Base-by-base conservation (phyloP, 2,888 invertebrate species). In the Metellina segmentata region DNA sequence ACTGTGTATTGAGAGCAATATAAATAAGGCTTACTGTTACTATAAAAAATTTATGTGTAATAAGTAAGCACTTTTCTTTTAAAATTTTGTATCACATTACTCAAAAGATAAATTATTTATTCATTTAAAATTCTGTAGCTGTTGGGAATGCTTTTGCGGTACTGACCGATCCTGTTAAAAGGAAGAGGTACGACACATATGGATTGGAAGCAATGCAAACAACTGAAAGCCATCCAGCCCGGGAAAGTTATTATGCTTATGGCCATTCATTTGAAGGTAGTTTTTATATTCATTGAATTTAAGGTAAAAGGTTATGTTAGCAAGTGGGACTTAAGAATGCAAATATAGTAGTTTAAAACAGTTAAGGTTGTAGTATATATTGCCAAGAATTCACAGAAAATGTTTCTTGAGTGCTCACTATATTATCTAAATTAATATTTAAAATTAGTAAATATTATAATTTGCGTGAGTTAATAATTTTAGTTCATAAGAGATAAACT, bases 131-230 rank as follows among this genome's bases (percentile, higher is more conserved):
- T 34, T 34, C 34, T 34, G 4, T 81, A 97, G 97, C 97, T 94
- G 96, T 98, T 94, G 99, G 99, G 88, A 99, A 99, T 96, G 99
- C 99, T 0, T 99, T 98, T 20, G 98, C 98, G 0, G 97, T 99
- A 9, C 95, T 99, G 51, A 98, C 98, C 2, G 99, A 99, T 95
- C 95, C 97, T 0, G 98, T 98, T 94, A 99, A 99, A 95, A 96
- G 99, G 83, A 98, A 98, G 94, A 97, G 98, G 94, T 99, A 99
- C 95, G 99, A 99, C 95, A 94, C 97, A 88, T 97, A 97, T 94
- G 99, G 99, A 0, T 96, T 97, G 0, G 97, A 97, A 93, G 97
- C 97, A 92, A 95, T 94, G 94, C 91, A 93, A 75, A 90, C 94
- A 86, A 90, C 94, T 75, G 87, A 93, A 81, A 87, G 70, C 87